These are phyloP conservation scores for Diplolepis rosae DNA, from an alignment of 2,888 invertebrate genomes.

Conservation along the genomic window DNA sequence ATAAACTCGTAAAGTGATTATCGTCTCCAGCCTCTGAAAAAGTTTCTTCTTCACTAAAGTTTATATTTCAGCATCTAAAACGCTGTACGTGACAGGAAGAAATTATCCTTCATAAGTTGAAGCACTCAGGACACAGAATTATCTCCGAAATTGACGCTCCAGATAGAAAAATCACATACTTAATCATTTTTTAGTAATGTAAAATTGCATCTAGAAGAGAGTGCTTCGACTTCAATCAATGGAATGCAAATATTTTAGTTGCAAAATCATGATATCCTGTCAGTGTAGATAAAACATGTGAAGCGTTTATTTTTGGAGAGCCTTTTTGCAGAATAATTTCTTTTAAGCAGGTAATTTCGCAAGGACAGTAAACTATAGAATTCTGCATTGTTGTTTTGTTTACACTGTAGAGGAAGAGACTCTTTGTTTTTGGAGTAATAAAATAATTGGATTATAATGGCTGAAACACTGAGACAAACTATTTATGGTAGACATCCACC, in stretches of 20 bases:
- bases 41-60: neutral
- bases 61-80: neutral
- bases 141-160: neutral
- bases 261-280: conserved; percentile 8
- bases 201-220: neutral
- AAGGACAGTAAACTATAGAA: conserved; percentile 14
- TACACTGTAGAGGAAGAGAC: neutral
- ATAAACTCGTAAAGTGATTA: neutral
- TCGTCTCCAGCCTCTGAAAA: neutral
- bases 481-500: conserved; percentile 85
- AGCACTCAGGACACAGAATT: neutral
- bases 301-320: neutral
- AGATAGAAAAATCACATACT: neutral
- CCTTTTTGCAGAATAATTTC: neutral
- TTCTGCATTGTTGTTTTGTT: neutral
- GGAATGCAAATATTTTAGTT: neutral
- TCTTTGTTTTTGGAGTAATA: neutral
- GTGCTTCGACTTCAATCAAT: neutral
- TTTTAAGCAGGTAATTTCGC: conserved; percentile 10
- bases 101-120: neutral
- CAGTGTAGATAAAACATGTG: neutral
- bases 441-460: conserved; percentile 75
- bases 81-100: neutral
- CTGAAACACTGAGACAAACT: conserved; percentile 82
- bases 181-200: neutral